Conservation (phyloP, 1,140 invertebrate genomes). For the Bathynomus jamesi region DNA sequence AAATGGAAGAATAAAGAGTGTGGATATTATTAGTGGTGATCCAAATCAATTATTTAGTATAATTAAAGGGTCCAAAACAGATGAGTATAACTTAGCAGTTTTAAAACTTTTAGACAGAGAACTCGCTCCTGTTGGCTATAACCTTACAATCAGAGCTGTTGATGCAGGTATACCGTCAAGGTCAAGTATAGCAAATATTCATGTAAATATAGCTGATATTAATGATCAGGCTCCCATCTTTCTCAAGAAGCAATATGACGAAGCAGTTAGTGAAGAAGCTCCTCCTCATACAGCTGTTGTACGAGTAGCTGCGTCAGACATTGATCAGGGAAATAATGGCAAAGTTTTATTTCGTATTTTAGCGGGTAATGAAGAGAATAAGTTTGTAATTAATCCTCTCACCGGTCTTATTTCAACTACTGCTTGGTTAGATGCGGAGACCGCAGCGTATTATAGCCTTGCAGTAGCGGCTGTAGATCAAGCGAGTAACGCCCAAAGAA, state of each 20-base stretch:
- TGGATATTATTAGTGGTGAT: constrained; percentile 84
- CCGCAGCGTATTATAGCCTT: constrained; percentile 75
- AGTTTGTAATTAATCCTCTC: constrained; percentile 76
- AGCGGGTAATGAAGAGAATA: constrained; percentile 79
- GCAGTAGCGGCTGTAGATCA: constrained; percentile 85
- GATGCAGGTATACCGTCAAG: constrained; percentile 70
- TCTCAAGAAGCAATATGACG: constrained; percentile 76
- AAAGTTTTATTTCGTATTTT: constrained; percentile 80
- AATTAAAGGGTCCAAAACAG: constrained; percentile 42
- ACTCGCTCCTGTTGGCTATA: constrained; percentile 66
- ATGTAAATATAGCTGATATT: constrained; percentile 66
- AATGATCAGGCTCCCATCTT: constrained; percentile 84
- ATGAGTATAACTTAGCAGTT: constrained; percentile 55
- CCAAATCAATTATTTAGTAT: constrained; percentile 78
- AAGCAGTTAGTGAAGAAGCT: constrained; percentile 75
- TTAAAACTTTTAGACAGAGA: constrained; percentile 67
- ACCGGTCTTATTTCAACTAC: constrained; percentile 84
- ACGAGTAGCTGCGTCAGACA: constrained; percentile 73
- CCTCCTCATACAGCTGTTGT: constrained; percentile 81
- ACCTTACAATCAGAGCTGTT: constrained; percentile 71
- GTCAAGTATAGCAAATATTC: constrained; percentile 63
- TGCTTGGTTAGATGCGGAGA: constrained; percentile 76
- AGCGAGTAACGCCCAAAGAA: constrained; percentile 69
- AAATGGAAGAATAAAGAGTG: constrained; percentile 68
- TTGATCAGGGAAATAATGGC: constrained; percentile 71